Evolutionary conservation across 2,797 vertebrate species (phyloP), one percentile per base, ranked within the genome.

Genomic region (Poeciliopsis paucimaculata): DNA sequence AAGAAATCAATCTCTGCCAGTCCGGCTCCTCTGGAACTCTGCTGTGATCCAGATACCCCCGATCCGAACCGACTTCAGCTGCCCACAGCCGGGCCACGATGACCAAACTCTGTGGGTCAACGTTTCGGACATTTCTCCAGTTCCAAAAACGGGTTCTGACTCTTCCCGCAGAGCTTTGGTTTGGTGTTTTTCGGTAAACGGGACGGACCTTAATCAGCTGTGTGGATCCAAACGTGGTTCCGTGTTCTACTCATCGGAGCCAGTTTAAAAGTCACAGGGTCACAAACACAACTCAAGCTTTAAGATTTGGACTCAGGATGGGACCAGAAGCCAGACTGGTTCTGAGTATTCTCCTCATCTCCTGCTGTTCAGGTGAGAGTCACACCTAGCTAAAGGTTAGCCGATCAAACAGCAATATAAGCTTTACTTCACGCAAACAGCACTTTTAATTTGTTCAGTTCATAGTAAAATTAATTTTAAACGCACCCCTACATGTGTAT

Each of bases 361-460:
- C 28, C 46, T 73, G 71, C 71, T 49, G 71, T 90, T 98, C 98
- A 96, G 98, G 97, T 98, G 95, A 96, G 94, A 47, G 10, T 16
- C 88, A 49, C 80, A 68, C 10, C 64, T 41, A 36, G 36, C 39
- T 41, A 41, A 41, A 41, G 39, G 39, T 41, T 41, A 41, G 8
- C 39, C 39, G 39, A 41, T 41, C 49, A 51, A 51, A 53, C 51
- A 53, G 20, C 47, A 51, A 2, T 51, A 23, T 53, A 53, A 53
- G 9, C 23, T 53, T 26, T 3, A 10, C 51, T 26, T 53, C 26
- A 53, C 10, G 23, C 2, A 26, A 53, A 26, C 9, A 11, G 8
- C 51, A 26, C 23, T 53, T 53, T 51, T 51, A 10, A 51, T 51
- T 20, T 51, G 18, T 23, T 51, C 6, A 51, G 47, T 51, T 51